Conservation (phyloP, 2,797 vertebrate species). For the Mus spretus region DNA sequence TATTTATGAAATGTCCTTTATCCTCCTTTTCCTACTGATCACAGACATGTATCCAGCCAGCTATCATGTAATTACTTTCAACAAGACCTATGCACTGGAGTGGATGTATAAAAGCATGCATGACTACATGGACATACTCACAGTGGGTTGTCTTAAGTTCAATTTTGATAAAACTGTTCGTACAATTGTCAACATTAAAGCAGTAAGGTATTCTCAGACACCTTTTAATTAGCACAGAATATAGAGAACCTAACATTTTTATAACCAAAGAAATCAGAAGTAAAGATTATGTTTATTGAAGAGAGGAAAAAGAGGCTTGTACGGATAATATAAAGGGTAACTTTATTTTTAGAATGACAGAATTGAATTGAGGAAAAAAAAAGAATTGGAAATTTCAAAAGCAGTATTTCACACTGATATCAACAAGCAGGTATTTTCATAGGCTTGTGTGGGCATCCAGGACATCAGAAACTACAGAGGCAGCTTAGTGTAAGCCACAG, state of each 20-base stretch:
- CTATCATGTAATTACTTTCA: not conserved
- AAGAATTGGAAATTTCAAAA: not conserved
- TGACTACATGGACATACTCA: not conserved
- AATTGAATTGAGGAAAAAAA: not conserved
- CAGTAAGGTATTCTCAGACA: not conserved
- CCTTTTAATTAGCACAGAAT: constrained; percentile 19
- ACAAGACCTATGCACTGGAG: not conserved
- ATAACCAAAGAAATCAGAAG: constrained; percentile 3
- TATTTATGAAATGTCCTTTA: constrained; percentile 12
- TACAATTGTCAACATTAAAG: constrained; percentile 16
- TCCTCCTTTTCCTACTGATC: not conserved
- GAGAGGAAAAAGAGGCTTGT: constrained; percentile 11
- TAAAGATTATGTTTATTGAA: not conserved
- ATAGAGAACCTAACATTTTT: not conserved
- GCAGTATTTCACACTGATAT: constrained; percentile 47
- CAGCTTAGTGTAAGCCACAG: constrained; percentile 63
- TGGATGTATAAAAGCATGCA: not conserved
- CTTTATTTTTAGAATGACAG: not conserved
- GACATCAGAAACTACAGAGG: constrained; percentile 64
- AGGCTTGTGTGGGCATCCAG: constrained; percentile 51
- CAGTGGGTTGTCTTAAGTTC: not conserved
- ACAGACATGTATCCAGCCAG: not conserved
- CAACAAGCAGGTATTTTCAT: constrained; percentile 50
- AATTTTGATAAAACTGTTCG: constrained; percentile 27
- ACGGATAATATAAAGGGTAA: not conserved